A percentile compares a stretch with the other conserved stretches of the same genome.
phyloP scores from a whole-genome alignment of 2,888 invertebrate genomes.

The Rhabditoides inermis region DNA sequence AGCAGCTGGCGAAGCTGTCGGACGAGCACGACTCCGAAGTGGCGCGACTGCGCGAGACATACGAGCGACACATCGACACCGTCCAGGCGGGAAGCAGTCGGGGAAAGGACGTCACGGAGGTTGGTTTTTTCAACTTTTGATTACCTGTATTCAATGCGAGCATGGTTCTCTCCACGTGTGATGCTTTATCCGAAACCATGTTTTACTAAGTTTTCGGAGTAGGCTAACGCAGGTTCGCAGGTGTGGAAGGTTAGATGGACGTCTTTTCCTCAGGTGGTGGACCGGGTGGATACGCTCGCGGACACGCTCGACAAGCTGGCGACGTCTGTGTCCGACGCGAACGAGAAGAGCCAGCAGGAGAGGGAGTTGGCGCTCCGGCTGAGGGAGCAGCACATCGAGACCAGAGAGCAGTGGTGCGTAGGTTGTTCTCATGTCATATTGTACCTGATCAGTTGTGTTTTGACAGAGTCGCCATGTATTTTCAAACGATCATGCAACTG shows the following conservation, averaged over 20 bases:
- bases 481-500: background rate
- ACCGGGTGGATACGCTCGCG: slow-evolving; percentile 22
- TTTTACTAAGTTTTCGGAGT: too few relatives aligned
- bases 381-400: slow-evolving; percentile 18
- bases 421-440: slow-evolving; percentile 9
- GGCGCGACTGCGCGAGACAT: slow-evolving; percentile 17
- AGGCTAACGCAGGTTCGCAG: background rate
- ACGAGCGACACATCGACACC: slow-evolving; percentile 23
- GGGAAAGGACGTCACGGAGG: slow-evolving; percentile 13
- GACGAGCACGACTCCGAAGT: slow-evolving; percentile 22
- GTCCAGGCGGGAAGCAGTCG: slow-evolving; percentile 17
- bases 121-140: too few relatives aligned
- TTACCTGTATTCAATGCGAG: too few relatives aligned
- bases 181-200: too few relatives aligned
- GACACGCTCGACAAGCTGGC: slow-evolving; percentile 17
- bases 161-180: too few relatives aligned
- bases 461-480: background rate
- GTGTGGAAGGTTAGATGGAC: slow-evolving; percentile 9
- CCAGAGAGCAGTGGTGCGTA: slow-evolving; percentile 20
- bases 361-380: slow-evolving; percentile 12
- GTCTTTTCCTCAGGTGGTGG: slow-evolving; percentile 18
- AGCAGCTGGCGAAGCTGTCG: slow-evolving; percentile 16
- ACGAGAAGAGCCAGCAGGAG: slow-evolving; percentile 8
- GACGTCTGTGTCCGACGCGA: slow-evolving; percentile 12
- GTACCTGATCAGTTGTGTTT: background rate